Percentiles rank a stretch among this genome's conserved stretches.
These are phyloP conservation scores for Himalopsyche japonica DNA, from an alignment of 2,888 invertebrate genomes.

Conservation along the genomic window DNA sequence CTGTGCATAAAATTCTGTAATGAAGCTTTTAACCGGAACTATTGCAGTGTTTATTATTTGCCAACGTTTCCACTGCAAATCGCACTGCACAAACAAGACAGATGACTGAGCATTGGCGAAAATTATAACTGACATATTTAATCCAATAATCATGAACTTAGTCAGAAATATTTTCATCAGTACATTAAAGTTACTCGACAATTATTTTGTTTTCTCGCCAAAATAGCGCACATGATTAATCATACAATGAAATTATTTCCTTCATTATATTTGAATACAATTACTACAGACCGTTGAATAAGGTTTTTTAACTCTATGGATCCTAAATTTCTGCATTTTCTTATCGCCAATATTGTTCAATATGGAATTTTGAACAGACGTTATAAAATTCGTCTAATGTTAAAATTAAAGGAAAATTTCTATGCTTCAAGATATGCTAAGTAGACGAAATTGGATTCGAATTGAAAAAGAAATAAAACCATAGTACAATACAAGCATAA, in stretches of 20 bases:
- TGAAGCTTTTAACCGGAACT: neutral
- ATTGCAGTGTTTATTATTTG: neutral
- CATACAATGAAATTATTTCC: too few relatives aligned
- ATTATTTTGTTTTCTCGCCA: too few relatives aligned
- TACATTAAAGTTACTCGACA: too few relatives aligned
- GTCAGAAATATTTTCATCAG: too few relatives aligned
- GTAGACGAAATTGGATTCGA: neutral
- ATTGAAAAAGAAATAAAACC: neutral
- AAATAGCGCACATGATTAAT: too few relatives aligned
- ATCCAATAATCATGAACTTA: too few relatives aligned
- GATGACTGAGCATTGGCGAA: too few relatives aligned
- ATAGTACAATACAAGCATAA: neutral
- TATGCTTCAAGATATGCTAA: constrained; percentile 5
- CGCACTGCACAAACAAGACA: neutral
- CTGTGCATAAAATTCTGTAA: constrained; percentile 1
- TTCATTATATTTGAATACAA: neutral
- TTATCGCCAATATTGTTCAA: too few relatives aligned
- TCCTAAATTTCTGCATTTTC: too few relatives aligned
- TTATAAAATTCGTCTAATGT: neutral
- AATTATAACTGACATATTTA: too few relatives aligned
- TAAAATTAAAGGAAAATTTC: constrained; percentile 14
- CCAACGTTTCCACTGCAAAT: neutral
- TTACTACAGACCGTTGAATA: neutral
- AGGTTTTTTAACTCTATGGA: neutral
- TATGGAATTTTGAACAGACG: neutral